These are phyloP conservation scores for Melikaiella ostensackeni DNA, from an alignment of 2,888 invertebrate genomes.

Conservation along the genomic window DNA sequence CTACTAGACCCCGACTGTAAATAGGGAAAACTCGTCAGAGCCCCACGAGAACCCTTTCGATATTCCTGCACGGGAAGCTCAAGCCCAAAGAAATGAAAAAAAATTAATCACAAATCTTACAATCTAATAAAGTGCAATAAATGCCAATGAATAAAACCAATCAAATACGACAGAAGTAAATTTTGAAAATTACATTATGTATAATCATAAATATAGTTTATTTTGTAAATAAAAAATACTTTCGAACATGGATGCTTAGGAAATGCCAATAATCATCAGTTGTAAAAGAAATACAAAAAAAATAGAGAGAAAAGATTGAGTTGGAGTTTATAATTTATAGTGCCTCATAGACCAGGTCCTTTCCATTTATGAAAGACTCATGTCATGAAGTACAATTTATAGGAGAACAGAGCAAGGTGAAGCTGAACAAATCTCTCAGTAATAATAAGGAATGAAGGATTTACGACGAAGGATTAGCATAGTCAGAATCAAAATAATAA, in stretches of 20 bases:
- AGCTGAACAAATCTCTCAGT: neutral
- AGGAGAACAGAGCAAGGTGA: neutral
- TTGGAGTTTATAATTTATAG: neutral
- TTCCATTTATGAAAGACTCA: neutral
- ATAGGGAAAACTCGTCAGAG: too few species aligned
- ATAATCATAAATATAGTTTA: too few species aligned
- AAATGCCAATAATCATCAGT: neutral
- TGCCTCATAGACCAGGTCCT: neutral
- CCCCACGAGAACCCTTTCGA: too few species aligned
- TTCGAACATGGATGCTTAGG: neutral
- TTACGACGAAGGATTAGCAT: neutral
- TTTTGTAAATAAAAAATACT: neutral
- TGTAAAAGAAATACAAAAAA: neutral
- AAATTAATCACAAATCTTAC: too few species aligned
- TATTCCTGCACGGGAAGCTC: too few species aligned
- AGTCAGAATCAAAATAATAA: conserved; percentile 3
- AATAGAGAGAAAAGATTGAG: neutral
- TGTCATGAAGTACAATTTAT: conserved; percentile 3
- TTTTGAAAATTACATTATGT: too few species aligned
- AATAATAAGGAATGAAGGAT: conserved; percentile 10
- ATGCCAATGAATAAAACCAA: too few species aligned
- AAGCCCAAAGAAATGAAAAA: too few species aligned
- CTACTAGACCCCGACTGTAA: too few species aligned
- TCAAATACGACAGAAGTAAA: too few species aligned
- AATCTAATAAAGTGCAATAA: too few species aligned